Conservation (phyloP, 2,888 invertebrate species). For the Azorinus chamasolen region DNA sequence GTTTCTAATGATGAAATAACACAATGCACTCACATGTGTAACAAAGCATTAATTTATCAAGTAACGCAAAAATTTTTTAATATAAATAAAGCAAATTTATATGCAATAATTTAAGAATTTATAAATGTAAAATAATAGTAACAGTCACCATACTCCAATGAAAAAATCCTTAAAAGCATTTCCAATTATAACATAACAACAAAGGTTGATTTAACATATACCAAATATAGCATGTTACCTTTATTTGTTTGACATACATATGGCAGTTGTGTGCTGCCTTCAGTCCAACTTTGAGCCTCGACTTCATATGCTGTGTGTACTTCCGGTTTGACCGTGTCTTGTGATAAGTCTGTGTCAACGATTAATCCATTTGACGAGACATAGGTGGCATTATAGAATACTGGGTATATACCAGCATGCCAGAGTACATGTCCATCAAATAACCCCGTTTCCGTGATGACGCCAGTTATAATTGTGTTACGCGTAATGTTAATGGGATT, state of each 20-base stretch:
- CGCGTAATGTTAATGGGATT: slow-evolving; percentile 21
- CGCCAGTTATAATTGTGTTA: slow-evolving; percentile 15
- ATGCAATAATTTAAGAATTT: too few species aligned
- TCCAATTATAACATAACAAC: too few species aligned
- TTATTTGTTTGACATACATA: slow-evolving; percentile 38
- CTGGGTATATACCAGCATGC: slow-evolving; percentile 40
- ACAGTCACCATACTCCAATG: too few species aligned
- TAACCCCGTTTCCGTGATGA: slow-evolving; percentile 26
- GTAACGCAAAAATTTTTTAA: too few species aligned
- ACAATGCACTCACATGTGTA: too few species aligned
- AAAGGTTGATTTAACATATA: too few species aligned
- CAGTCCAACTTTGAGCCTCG: not conserved
- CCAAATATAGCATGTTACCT: too few species aligned
- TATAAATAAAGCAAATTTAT: too few species aligned
- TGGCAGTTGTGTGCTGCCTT: not conserved
- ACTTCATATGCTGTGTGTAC: not conserved
- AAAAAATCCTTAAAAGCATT: too few species aligned
- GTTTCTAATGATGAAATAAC: too few species aligned
- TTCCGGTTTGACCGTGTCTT: not conserved
- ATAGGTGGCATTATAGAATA: slow-evolving; percentile 2
- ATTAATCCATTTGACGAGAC: slow-evolving; percentile 12
- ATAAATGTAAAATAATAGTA: too few species aligned
- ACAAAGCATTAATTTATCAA: too few species aligned
- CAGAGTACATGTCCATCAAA: slow-evolving; percentile 13
- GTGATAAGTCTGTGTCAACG: not conserved